Conservation (phyloP, 2,888 invertebrate species). For the Drosophila atroscutellata region DNA sequence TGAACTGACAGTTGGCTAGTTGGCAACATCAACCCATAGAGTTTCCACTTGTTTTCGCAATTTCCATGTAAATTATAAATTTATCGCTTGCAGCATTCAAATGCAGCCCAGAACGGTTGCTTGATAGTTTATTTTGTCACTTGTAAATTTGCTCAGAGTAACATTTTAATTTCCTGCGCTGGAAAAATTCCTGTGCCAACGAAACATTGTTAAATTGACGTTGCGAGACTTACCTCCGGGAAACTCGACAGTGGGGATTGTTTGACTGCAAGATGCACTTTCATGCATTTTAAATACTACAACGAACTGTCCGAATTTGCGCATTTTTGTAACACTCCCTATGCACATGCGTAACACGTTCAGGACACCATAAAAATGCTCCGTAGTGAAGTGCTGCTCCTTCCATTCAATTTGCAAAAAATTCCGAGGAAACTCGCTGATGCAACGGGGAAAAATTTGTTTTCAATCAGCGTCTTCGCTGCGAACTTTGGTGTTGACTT, state of each 20-base stretch:
- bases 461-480: background rate
- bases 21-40: background rate
- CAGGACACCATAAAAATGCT: background rate
- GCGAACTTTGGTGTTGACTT: constrained; percentile 1
- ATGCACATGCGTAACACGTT: background rate
- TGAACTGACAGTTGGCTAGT: background rate
- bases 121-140: constrained; percentile 36
- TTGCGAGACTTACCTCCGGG: background rate
- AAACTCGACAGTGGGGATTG: background rate
- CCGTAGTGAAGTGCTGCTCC: constrained; percentile 4
- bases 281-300: background rate
- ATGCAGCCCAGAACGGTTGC: background rate
- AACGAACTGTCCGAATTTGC: background rate
- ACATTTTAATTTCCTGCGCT: constrained; percentile 50
- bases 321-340: background rate
- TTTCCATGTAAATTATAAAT: background rate
- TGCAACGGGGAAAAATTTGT: constrained; percentile 5
- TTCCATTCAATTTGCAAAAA: constrained; percentile 50
- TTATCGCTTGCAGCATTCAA: background rate
- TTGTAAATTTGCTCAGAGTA: constrained; percentile 29
- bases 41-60: background rate
- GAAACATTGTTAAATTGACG: constrained; percentile 9
- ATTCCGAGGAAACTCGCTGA: constrained; percentile 18
- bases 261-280: background rate
- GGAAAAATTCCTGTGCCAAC: background rate